Conservation (phyloP, 2,797 vertebrate species). For the Discoglossus pictus region DNA sequence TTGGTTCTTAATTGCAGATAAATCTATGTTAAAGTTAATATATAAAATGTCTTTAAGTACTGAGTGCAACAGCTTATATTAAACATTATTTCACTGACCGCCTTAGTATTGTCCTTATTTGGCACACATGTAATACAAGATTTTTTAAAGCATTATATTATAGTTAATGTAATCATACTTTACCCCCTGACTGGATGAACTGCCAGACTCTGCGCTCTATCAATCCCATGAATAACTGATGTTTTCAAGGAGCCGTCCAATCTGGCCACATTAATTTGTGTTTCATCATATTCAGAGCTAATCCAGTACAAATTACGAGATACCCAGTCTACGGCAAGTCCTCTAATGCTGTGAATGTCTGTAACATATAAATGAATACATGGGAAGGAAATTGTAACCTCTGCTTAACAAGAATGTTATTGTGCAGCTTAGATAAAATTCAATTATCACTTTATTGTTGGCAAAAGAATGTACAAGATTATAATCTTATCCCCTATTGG, state of each 20-base stretch:
- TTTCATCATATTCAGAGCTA: conserved; percentile 97
- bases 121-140: too few relatives aligned
- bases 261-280: conserved; percentile 95
- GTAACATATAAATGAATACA: conserved; percentile 59
- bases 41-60: too few relatives aligned
- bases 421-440: conserved; percentile 38
- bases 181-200: conserved; percentile 96
- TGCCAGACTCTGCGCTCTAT: conserved; percentile 93
- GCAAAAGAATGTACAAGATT: conserved; percentile 50
- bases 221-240: conserved; percentile 95
- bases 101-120: too few relatives aligned
- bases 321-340: conserved; percentile 95
- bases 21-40: too few relatives aligned
- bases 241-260: conserved; percentile 98
- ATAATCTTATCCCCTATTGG: conserved; percentile 55
- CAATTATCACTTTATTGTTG: conserved; percentile 55
- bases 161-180: conserved; percentile 60
- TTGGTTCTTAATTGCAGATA: too few relatives aligned
- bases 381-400: conserved; percentile 46
- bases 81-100: too few relatives aligned
- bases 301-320: conserved; percentile 98
- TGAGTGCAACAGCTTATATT: too few relatives aligned
- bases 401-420: conserved; percentile 34
- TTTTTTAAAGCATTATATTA: too few relatives aligned
- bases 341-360: conserved; percentile 95